Percentiles rank a stretch among this genome's conserved stretches.
Evolutionary conservation across 2,888 invertebrate species (phyloP).

Genomic region (Drosophila hamatofila): DNA sequence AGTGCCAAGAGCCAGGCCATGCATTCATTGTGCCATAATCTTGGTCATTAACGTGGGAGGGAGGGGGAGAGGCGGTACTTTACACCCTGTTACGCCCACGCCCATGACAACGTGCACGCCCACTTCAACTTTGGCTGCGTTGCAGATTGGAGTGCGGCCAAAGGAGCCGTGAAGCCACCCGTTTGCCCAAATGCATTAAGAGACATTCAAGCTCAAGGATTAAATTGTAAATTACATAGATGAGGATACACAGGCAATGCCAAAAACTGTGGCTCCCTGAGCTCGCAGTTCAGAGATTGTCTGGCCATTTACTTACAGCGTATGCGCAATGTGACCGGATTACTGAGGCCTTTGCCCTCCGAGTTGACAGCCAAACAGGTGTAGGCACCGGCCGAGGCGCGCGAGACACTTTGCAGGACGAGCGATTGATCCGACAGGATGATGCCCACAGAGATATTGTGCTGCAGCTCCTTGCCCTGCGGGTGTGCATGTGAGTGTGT

Average conservation of each 20-base stretch:
- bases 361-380: slow-evolving; percentile 94
- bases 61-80: not conserved
- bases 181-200: slow-evolving; percentile 68
- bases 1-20: slow-evolving; percentile 67
- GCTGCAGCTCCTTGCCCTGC: slow-evolving; percentile 92
- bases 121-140: slow-evolving; percentile 42
- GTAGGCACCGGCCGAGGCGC: slow-evolving; percentile 94
- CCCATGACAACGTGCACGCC: slow-evolving; percentile 16
- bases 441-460: slow-evolving; percentile 92
- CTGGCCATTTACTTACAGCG: slow-evolving; percentile 88
- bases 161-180: slow-evolving; percentile 15
- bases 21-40: slow-evolving; percentile 79
- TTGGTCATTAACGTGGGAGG: slow-evolving; percentile 72
- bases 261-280: slow-evolving; percentile 59
- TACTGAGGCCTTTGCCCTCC: slow-evolving; percentile 92
- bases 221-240: slow-evolving; percentile 80
- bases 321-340: slow-evolving; percentile 89
- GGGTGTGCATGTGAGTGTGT: not conserved
- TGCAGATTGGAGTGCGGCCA: slow-evolving; percentile 67
- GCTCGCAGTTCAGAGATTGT: slow-evolving; percentile 25
- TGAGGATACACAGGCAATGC: slow-evolving; percentile 56
- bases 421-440: slow-evolving; percentile 94
- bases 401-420: slow-evolving; percentile 93
- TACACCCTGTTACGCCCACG: slow-evolving; percentile 24
- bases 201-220: slow-evolving; percentile 78